Conservation (phyloP, 2,888 invertebrate species). For the Platycnemis pennipes region DNA sequence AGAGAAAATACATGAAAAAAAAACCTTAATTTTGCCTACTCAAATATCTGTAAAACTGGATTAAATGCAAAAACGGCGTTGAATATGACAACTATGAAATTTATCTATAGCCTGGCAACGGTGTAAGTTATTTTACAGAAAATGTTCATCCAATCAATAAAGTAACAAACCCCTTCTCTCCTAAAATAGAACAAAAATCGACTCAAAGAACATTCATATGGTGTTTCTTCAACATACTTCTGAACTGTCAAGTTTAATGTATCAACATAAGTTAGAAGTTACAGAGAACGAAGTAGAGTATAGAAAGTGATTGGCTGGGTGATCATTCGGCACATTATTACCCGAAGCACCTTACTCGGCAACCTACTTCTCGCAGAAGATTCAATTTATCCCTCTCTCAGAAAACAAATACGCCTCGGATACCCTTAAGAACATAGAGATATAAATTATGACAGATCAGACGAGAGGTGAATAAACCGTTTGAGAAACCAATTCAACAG, state of each 20-base stretch:
- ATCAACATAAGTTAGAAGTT: background rate
- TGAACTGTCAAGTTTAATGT: background rate
- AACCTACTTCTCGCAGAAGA: background rate
- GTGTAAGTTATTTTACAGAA: too few relatives aligned
- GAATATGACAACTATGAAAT: too few relatives aligned
- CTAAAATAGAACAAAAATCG: background rate
- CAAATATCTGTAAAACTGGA: too few relatives aligned
- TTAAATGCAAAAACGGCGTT: too few relatives aligned
- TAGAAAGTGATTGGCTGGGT: background rate
- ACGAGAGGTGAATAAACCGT: constrained; percentile 43
- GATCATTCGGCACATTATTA: background rate
- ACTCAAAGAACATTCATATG: background rate
- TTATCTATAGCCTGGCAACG: too few relatives aligned
- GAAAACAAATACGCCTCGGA: constrained; percentile 47
- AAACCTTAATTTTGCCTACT: too few relatives aligned
- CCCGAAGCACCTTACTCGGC: background rate
- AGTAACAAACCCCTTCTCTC: too few relatives aligned
- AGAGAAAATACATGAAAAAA: too few relatives aligned
- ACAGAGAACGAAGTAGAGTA: background rate
- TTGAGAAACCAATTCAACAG: constrained; percentile 40
- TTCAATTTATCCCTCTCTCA: constrained; percentile 25
- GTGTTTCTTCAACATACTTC: background rate
- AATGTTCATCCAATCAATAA: too few relatives aligned
- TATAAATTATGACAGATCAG: background rate
- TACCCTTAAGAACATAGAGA: constrained; percentile 8